A percentile compares a stretch with the other conserved stretches of the same genome.
Evolutionary conservation across 2,113 vertebrate species (phyloP).

Genomic region (Tautogolabrus adspersus): DNA sequence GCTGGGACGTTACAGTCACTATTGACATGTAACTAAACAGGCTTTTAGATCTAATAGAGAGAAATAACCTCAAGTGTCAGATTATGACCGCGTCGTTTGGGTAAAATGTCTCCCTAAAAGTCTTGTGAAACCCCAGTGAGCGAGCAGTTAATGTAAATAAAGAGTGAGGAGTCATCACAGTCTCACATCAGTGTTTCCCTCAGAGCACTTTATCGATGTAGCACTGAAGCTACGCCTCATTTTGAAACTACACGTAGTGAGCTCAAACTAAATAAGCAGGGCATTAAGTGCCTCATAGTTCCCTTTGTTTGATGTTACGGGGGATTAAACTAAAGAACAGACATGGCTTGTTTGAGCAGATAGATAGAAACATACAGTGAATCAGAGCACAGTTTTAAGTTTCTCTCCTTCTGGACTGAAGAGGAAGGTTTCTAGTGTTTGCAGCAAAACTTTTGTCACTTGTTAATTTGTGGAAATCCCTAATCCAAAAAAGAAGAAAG

Average conservation of each 20-base stretch:
- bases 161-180: background rate
- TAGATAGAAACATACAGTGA: background rate
- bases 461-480: background rate
- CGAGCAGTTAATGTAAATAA: background rate
- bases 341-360: background rate
- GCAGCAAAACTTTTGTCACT: background rate
- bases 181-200: constrained; percentile 9
- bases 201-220: constrained; percentile 45
- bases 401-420: background rate
- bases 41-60: background rate
- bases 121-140: background rate
- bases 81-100: background rate
- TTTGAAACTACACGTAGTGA: background rate
- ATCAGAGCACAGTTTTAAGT: background rate
- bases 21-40: background rate
- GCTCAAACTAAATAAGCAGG: background rate
- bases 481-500: background rate
- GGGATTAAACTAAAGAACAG: background rate
- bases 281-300: background rate
- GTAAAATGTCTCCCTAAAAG: background rate
- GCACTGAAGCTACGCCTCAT: background rate
- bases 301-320: background rate
- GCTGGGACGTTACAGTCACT: background rate
- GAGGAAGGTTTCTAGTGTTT: background rate
- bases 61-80: background rate